Conservation (phyloP, 2,113 vertebrate genomes). For the Mionectes macconnelli region DNA sequence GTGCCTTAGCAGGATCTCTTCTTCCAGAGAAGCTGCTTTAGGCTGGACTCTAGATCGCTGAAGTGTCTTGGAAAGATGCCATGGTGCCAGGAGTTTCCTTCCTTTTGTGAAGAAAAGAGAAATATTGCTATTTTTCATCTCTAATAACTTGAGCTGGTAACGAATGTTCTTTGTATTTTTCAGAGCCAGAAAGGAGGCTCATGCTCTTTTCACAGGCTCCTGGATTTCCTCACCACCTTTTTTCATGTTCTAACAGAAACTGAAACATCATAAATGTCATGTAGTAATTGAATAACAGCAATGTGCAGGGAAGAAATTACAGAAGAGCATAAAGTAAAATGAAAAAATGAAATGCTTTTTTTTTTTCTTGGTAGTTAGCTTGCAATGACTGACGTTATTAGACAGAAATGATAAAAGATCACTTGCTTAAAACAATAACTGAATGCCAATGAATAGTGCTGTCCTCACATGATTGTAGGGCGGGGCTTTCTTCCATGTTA, state of each 20-base stretch:
- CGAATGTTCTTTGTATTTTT: background rate
- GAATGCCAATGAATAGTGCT: background rate
- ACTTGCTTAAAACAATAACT: background rate
- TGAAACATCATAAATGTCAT: background rate
- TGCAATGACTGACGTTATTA: background rate
- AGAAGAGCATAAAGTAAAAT: background rate
- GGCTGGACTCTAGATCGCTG: background rate
- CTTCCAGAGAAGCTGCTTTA: background rate
- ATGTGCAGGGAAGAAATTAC: background rate
- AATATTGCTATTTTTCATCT: background rate
- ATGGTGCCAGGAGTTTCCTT: background rate
- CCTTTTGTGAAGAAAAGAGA: background rate
- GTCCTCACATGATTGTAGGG: background rate
- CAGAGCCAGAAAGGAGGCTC: background rate
- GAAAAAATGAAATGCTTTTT: background rate
- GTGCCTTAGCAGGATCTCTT: background rate
- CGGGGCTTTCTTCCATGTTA: background rate
- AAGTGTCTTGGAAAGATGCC: background rate
- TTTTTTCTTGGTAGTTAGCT: background rate
- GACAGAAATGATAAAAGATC: background rate
- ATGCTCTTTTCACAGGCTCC: conserved; percentile 10
- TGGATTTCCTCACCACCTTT: background rate
- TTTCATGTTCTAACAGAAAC: background rate
- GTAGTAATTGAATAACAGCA: background rate
- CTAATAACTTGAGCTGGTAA: background rate